Conservation (phyloP, 2,797 vertebrate genomes). For the Notamacropus eugenii region DNA sequence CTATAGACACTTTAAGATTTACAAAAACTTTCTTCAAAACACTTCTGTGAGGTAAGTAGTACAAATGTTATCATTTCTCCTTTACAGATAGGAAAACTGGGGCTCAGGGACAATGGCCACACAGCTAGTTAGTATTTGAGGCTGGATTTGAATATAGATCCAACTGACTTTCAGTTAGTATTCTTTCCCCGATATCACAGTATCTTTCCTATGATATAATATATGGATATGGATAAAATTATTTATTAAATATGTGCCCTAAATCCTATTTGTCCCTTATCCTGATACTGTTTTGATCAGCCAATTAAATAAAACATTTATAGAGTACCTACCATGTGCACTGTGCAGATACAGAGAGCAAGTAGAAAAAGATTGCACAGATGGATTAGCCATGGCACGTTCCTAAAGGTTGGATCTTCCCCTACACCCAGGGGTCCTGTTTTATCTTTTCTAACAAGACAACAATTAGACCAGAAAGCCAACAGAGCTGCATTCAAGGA, state of each 20-base stretch:
- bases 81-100: not conserved
- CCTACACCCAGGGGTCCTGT: not conserved
- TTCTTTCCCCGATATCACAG: not conserved
- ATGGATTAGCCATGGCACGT: not conserved
- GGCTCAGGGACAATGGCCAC: not conserved
- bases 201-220: not conserved
- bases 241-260: not conserved
- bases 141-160: not conserved
- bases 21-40: not conserved
- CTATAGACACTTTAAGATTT: not conserved
- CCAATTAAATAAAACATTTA: not conserved
- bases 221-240: not conserved
- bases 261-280: not conserved
- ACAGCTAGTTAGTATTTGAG: not conserved
- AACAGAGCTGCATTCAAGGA: not conserved
- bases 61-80: not conserved
- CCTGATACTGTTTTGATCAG: not conserved
- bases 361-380: not conserved
- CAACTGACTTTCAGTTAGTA: not conserved
- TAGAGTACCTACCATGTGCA: not conserved
- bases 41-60: not conserved
- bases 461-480: not conserved
- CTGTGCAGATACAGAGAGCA: not conserved
- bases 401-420: not conserved
- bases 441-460: conserved; percentile 34